Base-by-base conservation (phyloP, 2,797 vertebrate species). In the Melanotaenia pygmaea region DNA sequence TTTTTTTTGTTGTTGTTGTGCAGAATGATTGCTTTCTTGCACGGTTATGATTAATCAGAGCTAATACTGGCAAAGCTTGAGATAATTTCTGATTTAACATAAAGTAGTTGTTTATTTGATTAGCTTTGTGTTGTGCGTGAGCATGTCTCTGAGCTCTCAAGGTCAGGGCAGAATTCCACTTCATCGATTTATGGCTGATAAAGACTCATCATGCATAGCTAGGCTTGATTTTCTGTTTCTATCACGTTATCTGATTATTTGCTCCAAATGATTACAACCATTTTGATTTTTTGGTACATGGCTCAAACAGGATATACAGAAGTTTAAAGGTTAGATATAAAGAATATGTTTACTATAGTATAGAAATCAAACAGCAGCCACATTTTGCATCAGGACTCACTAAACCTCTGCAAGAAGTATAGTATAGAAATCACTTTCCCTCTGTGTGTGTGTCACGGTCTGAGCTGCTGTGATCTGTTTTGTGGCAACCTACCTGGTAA, bases 41-140 rank as follows among this genome's bases (percentile, higher is more conserved):
- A 72, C 75, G 58, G 22, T 51, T 64, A 30, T 82, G 78, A 91
- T 92, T 84, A 90, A 92, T 92, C 88, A 83, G 35, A 77, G 73
- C 89, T 80, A 87, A 82, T 72, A 73, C 64, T 50, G 30, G 63
- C 74, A 76, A 81, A 82, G 81, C 74, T 67, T 84, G 83, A 53
- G 13, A 86, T 90, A 72, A 87, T 81, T 88, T 78, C 72, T 67
- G 67, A 81, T 86, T 89, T 71, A 58, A 81, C 78, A 80, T 76
- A 66, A 77, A 83, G 77, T 80, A 81, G 90, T 92, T 87, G 83
- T 62, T 91, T 76, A 82, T 82, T 83, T 78, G 70, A 70, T 83
- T 73, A 72, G 65, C 63, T 60, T 32, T 63, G 32, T 30, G 47
- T 59, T 64, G 28, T 38, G 57, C 56, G 62, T 73, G 67, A 84